Conservation (phyloP, 2,797 vertebrate species). For the Staurois parvus region DNA sequence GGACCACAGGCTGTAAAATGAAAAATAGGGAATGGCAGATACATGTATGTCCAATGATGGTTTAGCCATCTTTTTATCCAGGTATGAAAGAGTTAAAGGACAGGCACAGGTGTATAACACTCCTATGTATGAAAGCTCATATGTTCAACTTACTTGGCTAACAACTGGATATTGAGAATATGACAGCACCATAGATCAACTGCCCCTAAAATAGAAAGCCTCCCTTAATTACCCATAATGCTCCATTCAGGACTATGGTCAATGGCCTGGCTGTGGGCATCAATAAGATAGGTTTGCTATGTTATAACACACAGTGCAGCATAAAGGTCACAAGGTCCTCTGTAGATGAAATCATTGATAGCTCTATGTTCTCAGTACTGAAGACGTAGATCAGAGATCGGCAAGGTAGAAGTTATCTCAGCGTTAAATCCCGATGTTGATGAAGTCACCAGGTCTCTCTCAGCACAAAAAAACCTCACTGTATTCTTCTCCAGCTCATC, state of each 20-base stretch:
- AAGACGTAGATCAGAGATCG: background rate
- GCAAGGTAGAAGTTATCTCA: slow-evolving; percentile 22
- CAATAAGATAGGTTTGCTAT: background rate
- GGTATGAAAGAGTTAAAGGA: no score
- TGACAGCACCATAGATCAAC: slow-evolving; percentile 10
- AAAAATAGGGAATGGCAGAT: no score
- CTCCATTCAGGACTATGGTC: background rate
- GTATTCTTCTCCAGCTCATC: slow-evolving; percentile 29
- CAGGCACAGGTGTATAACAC: no score
- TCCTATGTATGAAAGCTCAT: no score
- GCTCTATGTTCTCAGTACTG: background rate
- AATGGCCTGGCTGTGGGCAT: background rate
- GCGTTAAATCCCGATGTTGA: background rate
- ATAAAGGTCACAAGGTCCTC: background rate
- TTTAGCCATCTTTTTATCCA: no score
- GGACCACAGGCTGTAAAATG: no score
- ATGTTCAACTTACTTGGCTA: background rate
- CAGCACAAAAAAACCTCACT: slow-evolving; percentile 24
- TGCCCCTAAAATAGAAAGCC: background rate
- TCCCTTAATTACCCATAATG: background rate
- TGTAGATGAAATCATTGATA: background rate
- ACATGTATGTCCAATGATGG: background rate
- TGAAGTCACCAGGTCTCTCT: slow-evolving; percentile 24
- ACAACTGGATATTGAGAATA: background rate
- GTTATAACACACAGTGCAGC: background rate